Evolutionary conservation across 30 jellyfish, hydroid and myxozoan species (phyloP), one percentile per base, ranked within the genome.

Genomic region (Sanderia malayensis): DNA sequence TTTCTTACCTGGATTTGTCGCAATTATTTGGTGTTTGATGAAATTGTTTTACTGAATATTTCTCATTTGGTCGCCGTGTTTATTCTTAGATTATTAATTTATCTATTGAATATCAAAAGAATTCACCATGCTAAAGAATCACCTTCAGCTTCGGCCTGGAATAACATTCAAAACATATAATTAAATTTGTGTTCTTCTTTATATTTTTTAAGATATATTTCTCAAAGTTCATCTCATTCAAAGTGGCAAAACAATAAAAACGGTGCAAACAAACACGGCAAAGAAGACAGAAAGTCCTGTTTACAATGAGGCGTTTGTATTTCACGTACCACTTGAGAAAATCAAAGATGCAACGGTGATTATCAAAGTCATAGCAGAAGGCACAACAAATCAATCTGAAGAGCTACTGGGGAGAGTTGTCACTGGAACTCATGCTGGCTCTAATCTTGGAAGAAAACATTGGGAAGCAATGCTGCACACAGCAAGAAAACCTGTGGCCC

Each of bases 401-500:
- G 60, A 75, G 61, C 20, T 61, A 55, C 58, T 88, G 1, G 94
- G 97, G 1, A 46, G 70, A 44, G 70, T 88, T 52, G 63, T 76
- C 60, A 87, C 79, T 67, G 97, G 97, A 49, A 86, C 85, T 4
- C 59, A 81, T 15, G 47, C 95, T 13, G 97, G 83, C 13, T 34
- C 86, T 18, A 88, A 80, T 33, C 82, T 88, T 1, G 97, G 97
- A 44, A 80, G 97, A 18, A 88, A 88, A 67, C 97, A 88, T 61
- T 88, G 97, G 97, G 95, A 81, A 67, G 92, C 97, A 2, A 81
- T 81, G 94, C 63, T 88, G 81, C 26, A 72, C 1, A 64, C 97
- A 26, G 86, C 97, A 3, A 81, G 97, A 46, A 80, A 61, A 70
- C 97, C 97, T 18, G 83, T 88, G 18, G 97, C 97, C 3, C 97